Base-by-base conservation (phyloP, 2,888 invertebrate species). In the Conchocele bisecta region DNA sequence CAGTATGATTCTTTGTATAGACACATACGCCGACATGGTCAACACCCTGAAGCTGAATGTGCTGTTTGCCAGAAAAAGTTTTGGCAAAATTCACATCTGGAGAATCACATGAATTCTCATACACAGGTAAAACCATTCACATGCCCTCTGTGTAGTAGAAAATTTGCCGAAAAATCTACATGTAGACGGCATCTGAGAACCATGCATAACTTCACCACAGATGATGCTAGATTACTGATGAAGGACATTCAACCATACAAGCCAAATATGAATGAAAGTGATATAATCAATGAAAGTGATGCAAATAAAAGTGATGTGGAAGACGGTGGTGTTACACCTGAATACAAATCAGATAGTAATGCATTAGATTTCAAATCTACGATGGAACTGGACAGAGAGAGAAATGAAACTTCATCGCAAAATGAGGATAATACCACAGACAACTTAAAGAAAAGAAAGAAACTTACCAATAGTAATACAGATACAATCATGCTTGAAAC, bases 161-260 rank as follows among this genome's bases (percentile, higher is more conserved):
- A 61, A 20, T 76, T 76, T 29, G 53, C 76, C 4, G 76, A 76
- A 51, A 69, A 73, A 29, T 69, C 72, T 7, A 73, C 76, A 1
- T 51, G 35, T 17, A 29, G 51, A n/a, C 54, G 77, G 24, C 77
- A 77, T 64, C 53, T 77, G 20, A 48, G 77, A 42, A 60, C 61
- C 22, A 58, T 54, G 15, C 77, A 77, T 48, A 53, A 67, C 35
- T 73, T 66, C 37, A 37, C 69, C 11, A 50, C 58, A 33, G 72
- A 76, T 28, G 66, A 35, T 2, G 72, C 76, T 6, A 65, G 69
- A 41, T n/a, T n/a, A n/a, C n/a, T n/a, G n/a, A n/a, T n/a, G n/a
- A n/a, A n/a, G n/a, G n/a, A n/a, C n/a, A n/a, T n/a, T n/a, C n/a
- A n/a, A n/a, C n/a, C n/a, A n/a, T n/a, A n/a, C n/a, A n/a, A n/a